Evolutionary conservation across 2,888 invertebrate species (phyloP).

Genomic region (Andrena bicolor): DNA sequence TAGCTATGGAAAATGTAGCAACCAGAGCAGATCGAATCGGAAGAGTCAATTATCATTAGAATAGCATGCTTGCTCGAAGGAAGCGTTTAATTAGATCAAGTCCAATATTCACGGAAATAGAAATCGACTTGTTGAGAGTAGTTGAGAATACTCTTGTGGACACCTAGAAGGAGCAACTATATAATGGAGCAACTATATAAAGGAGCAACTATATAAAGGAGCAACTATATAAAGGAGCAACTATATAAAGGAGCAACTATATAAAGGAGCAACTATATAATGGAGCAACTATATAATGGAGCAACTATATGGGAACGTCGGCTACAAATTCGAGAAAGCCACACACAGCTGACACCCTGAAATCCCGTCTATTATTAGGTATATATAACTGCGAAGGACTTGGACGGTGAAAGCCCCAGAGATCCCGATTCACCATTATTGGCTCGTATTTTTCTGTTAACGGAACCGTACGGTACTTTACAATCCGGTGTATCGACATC

Average conservation of each 20-base stretch:
- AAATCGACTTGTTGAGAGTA: too few relatives aligned
- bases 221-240: too few relatives aligned
- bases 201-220: too few relatives aligned
- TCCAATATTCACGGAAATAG: too few relatives aligned
- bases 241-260: too few relatives aligned
- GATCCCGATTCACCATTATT: conserved; percentile 1
- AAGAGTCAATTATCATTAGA: conserved; percentile 3
- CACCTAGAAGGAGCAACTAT: not conserved
- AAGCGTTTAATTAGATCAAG: too few relatives aligned
- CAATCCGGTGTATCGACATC: not conserved
- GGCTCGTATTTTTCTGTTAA: conserved; percentile 22
- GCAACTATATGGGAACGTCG: too few relatives aligned
- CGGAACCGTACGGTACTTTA: conserved; percentile 1
- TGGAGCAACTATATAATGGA: too few relatives aligned
- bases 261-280: too few relatives aligned
- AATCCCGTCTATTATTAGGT: not conserved
- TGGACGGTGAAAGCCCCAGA: not conserved
- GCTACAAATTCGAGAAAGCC: not conserved
- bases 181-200: too few relatives aligned
- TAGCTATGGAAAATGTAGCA: not conserved
- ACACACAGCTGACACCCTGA: not conserved
- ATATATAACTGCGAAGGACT: not conserved
- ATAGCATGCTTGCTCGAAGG: too few relatives aligned
- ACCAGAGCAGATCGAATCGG: not conserved
- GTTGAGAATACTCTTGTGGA: not conserved